These are phyloP conservation scores for Synanceia verrucosa DNA, from an alignment of 2,797 vertebrate species.

Conservation along the genomic window DNA sequence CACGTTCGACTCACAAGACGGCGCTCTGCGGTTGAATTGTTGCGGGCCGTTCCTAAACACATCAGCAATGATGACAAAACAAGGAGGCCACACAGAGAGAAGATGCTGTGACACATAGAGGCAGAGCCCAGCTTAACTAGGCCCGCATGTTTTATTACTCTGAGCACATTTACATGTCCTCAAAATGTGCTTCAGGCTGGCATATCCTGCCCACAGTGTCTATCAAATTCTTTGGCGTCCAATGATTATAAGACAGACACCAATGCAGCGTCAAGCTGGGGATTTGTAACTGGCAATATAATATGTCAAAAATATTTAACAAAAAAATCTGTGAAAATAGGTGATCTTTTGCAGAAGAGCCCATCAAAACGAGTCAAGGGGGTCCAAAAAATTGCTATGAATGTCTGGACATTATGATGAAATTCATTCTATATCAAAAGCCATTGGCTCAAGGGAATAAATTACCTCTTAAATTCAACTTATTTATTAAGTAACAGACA, in stretches of 20 bases:
- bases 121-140: conserved; percentile 50
- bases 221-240: conserved; percentile 42
- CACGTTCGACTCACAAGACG: conserved; percentile 55
- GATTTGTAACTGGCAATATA: conserved; percentile 35
- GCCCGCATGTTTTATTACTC: conserved; percentile 58
- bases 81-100: conserved; percentile 82
- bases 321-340: conserved; percentile 16
- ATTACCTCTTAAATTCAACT: background rate
- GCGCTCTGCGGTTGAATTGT: conserved; percentile 75
- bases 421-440: background rate
- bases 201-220: conserved; percentile 45
- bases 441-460: background rate
- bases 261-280: conserved; percentile 6
- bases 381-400: background rate
- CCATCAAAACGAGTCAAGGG: background rate
- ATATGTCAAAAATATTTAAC: conserved; percentile 26
- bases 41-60: conserved; percentile 81
- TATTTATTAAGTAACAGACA: too few relatives aligned
- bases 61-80: conserved; percentile 82
- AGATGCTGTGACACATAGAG: conserved; percentile 64
- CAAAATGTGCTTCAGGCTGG: conserved; percentile 33
- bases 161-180: conserved; percentile 49
- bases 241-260: conserved; percentile 50
- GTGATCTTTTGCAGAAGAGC: background rate
- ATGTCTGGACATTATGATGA: background rate